Evolutionary conservation across 2,113 vertebrate species (phyloP).

Genomic region (Anoura caudifer): DNA sequence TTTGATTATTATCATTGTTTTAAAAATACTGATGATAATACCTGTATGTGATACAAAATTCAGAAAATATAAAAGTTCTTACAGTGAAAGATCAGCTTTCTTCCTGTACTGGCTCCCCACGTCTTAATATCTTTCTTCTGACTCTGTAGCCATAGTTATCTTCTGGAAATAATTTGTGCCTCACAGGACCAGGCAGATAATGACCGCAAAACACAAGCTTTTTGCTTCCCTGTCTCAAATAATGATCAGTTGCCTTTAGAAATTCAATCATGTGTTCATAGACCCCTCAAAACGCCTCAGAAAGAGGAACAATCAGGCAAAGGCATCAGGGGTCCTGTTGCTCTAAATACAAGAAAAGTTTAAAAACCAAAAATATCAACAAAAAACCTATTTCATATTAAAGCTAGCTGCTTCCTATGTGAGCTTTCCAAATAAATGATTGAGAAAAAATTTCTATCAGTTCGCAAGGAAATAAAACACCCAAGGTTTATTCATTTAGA

Average conservation of each 20-base stretch:
- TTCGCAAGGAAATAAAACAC: background rate
- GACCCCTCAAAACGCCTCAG: background rate
- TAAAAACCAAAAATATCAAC: background rate
- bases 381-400: background rate
- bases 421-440: background rate
- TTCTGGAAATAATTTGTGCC: background rate
- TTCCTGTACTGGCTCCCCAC: background rate
- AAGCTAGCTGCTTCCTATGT: background rate
- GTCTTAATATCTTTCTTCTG: background rate
- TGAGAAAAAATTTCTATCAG: background rate
- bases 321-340: background rate
- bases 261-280: background rate
- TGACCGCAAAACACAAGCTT: background rate
- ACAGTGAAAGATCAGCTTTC: background rate
- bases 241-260: background rate
- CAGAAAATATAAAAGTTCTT: background rate
- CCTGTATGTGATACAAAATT: background rate
- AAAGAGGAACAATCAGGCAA: background rate
- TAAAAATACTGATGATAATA: background rate
- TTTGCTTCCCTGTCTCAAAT: background rate
- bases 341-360: background rate
- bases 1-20: background rate
- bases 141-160: background rate
- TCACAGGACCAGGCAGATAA: background rate
- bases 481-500: background rate